Percentiles rank a stretch among this genome's conserved stretches.
phyloP scores from a whole-genome alignment of 2,797 vertebrate genomes.

The Perodicticus potto region DNA sequence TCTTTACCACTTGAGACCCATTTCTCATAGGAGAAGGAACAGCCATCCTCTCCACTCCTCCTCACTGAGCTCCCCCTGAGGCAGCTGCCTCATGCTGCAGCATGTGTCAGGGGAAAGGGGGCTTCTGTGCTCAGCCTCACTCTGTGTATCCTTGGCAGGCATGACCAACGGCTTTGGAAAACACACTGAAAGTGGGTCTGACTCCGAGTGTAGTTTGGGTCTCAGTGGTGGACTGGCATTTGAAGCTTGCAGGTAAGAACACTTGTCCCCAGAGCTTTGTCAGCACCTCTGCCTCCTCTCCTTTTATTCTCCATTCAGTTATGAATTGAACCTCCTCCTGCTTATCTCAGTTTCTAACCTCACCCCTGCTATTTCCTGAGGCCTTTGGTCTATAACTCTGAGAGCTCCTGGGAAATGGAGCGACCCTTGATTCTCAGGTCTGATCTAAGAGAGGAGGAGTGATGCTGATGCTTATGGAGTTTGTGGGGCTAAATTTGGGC shows the following conservation, averaged over 20 bases:
- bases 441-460: background rate
- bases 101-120: background rate
- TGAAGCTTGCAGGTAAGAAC: constrained; percentile 93
- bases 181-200: constrained; percentile 91
- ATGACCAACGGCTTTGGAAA: constrained; percentile 95
- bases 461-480: background rate
- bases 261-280: background rate
- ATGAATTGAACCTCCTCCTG: background rate
- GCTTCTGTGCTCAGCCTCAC: constrained; percentile 60
- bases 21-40: background rate
- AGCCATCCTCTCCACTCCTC: background rate
- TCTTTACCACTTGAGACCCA: background rate
- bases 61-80: background rate
- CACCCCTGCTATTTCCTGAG: background rate
- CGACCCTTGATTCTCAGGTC: constrained; percentile 36
- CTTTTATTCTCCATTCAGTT: background rate
- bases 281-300: background rate
- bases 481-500: background rate
- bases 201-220: constrained; percentile 91
- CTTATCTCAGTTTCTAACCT: background rate
- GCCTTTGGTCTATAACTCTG: background rate
- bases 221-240: constrained; percentile 86
- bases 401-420: constrained; percentile 13
- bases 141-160: constrained; percentile 87
- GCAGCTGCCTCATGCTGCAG: background rate